phyloP scores from a whole-genome alignment of 2,888 invertebrate species.

The Gymnosoma rotundatum region DNA sequence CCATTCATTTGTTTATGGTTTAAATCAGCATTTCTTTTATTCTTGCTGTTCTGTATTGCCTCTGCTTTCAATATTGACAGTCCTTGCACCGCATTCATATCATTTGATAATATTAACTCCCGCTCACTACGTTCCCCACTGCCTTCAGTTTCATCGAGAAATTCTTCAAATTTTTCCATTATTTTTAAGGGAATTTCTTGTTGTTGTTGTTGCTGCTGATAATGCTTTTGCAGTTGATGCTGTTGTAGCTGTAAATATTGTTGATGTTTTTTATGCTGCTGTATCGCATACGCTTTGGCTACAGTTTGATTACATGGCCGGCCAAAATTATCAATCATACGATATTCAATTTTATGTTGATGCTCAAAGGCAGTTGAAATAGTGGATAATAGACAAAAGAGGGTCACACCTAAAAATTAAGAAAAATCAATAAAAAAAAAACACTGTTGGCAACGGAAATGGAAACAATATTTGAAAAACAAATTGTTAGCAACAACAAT shows the following conservation, averaged over 20 bases:
- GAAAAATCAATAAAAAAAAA: background rate
- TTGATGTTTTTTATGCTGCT: constrained; percentile 21
- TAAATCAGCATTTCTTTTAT: background rate
- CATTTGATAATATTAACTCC: constrained; percentile 40
- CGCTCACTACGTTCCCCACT: constrained; percentile 45
- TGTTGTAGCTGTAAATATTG: constrained; percentile 5
- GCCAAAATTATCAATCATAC: constrained; percentile 77
- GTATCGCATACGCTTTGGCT: constrained; percentile 70
- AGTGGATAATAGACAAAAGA: constrained; percentile 85
- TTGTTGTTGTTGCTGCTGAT: constrained; percentile 24
- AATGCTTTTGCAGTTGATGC: background rate
- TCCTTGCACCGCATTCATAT: constrained; percentile 22
- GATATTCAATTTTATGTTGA: constrained; percentile 78
- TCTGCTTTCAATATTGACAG: constrained; percentile 57
- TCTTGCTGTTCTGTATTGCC: background rate
- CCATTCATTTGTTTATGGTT: background rate
- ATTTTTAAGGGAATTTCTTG: constrained; percentile 37
- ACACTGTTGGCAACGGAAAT: constrained; percentile 25
- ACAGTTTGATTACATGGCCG: constrained; percentile 77
- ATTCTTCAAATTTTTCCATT: constrained; percentile 44
- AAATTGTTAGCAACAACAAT: constrained; percentile 36
- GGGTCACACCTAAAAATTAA: constrained; percentile 79
- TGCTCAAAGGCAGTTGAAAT: constrained; percentile 87
- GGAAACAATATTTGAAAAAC: constrained; percentile 3
- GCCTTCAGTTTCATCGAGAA: constrained; percentile 57